A percentile compares a stretch with the other conserved stretches of the same genome.
These are phyloP conservation scores for Pyrocephalus nanus DNA, from an alignment of 2,797 vertebrate genomes.

Conservation along the genomic window DNA sequence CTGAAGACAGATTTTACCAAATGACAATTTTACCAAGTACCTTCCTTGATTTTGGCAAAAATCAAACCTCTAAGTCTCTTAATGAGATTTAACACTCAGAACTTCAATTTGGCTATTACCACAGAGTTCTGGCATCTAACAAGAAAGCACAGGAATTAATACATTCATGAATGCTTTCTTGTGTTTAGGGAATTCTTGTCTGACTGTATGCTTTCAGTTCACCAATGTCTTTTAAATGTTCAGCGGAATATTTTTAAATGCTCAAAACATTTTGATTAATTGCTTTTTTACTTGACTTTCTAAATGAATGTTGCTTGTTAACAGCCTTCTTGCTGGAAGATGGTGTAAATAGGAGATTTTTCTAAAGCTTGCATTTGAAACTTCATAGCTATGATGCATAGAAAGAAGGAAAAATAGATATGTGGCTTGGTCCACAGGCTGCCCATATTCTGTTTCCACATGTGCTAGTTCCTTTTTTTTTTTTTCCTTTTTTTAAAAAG, in stretches of 20 bases:
- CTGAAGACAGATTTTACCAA: slow-evolving; percentile 15
- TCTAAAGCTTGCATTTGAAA: not conserved
- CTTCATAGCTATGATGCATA: not conserved
- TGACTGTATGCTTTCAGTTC: not conserved
- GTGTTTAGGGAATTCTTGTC: not conserved
- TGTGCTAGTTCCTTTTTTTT: not conserved
- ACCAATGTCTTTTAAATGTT: not conserved
- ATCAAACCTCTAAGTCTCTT: not conserved
- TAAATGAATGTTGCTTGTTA: not conserved
- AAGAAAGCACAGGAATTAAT: not conserved
- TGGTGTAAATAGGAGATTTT: not conserved
- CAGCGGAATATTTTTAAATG: not conserved
- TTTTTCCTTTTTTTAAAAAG: not conserved
- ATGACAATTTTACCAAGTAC: not conserved
- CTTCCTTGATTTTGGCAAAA: slow-evolving; percentile 30
- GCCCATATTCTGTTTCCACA: not conserved
- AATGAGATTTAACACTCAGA: slow-evolving; percentile 12
- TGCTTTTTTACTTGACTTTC: not conserved
- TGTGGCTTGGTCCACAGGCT: not conserved
- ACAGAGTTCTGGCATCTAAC: not conserved
- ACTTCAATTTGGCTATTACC: not conserved
- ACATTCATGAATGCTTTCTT: not conserved
- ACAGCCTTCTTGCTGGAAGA: not conserved
- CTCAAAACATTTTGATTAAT: not conserved
- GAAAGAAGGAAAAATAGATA: not conserved